Conservation (phyloP, 2,888 invertebrate genomes). For the Cephus sareptanus region DNA sequence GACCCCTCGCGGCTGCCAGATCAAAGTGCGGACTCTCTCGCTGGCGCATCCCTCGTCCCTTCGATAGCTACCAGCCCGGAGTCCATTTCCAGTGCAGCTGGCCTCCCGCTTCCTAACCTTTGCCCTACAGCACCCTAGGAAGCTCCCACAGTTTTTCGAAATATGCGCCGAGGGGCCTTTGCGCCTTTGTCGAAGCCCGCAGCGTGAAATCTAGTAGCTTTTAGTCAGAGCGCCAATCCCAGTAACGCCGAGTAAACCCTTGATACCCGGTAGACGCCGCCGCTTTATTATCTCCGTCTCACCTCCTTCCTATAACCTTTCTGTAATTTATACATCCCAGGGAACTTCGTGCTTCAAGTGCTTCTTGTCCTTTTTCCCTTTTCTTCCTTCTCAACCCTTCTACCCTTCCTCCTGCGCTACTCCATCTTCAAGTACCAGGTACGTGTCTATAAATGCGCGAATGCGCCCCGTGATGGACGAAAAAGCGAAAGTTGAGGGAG, state of each 20-base stretch:
- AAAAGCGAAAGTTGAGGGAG: no score
- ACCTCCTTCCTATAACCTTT: not conserved
- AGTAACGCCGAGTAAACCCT: no score
- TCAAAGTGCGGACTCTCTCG: not conserved
- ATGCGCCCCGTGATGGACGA: no score
- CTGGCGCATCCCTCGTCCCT: not conserved
- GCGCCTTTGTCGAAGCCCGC: constrained; percentile 29
- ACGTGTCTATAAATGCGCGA: not conserved
- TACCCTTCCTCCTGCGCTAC: constrained; percentile 3
- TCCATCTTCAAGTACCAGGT: not conserved
- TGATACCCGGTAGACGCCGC: not conserved
- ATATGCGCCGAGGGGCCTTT: constrained; percentile 15
- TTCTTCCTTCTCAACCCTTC: not conserved
- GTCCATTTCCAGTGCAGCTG: not conserved
- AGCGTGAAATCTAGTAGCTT: constrained; percentile 30
- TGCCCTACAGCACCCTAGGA: not conserved
- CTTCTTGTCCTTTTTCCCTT: not conserved
- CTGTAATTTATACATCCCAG: not conserved
- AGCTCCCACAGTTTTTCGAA: constrained; percentile 2
- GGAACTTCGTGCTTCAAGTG: not conserved
- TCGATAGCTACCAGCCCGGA: not conserved
- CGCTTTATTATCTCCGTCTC: constrained; percentile 28
- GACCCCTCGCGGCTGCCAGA: not conserved
- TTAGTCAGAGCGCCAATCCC: constrained; percentile 20
- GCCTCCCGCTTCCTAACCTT: not conserved